A percentile compares a stretch with the other conserved stretches of the same genome.
phyloP scores from a whole-genome alignment of 2,113 vertebrate genomes.

The Chaenocephalus aceratus region DNA sequence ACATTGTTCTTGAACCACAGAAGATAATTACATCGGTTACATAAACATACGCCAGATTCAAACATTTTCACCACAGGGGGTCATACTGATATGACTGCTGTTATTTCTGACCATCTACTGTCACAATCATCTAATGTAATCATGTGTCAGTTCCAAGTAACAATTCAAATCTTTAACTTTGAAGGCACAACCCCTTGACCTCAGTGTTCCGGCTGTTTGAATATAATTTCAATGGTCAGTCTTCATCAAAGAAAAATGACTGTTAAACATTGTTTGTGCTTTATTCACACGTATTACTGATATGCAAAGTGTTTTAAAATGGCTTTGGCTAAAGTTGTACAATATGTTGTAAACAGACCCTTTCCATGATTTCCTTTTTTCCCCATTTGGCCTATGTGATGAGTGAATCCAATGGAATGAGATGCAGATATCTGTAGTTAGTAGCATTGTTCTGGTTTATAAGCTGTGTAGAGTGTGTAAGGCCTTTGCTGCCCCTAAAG shows the following conservation, averaged over 20 bases:
- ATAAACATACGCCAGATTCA: too few species aligned
- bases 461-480: background rate
- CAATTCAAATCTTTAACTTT: background rate
- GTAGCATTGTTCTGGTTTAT: background rate
- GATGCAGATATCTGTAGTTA: slow-evolving; percentile 3
- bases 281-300: background rate
- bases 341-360: background rate
- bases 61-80: too few species aligned
- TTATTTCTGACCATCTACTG: too few species aligned
- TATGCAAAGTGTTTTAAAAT: background rate
- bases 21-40: too few species aligned
- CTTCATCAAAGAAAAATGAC: background rate
- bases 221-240: too few species aligned
- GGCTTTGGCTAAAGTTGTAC: background rate
- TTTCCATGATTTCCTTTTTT: background rate
- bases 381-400: background rate
- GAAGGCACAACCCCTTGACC: background rate
- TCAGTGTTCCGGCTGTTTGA: background rate
- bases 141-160: too few species aligned
- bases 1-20: too few species aligned
- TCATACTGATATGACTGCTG: too few species aligned
- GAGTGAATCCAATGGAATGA: background rate
- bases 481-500: background rate
- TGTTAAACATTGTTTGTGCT: background rate
- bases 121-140: too few species aligned